Conservation (phyloP, 2,113 vertebrate species). For the Daphoenositta chrysoptera region DNA sequence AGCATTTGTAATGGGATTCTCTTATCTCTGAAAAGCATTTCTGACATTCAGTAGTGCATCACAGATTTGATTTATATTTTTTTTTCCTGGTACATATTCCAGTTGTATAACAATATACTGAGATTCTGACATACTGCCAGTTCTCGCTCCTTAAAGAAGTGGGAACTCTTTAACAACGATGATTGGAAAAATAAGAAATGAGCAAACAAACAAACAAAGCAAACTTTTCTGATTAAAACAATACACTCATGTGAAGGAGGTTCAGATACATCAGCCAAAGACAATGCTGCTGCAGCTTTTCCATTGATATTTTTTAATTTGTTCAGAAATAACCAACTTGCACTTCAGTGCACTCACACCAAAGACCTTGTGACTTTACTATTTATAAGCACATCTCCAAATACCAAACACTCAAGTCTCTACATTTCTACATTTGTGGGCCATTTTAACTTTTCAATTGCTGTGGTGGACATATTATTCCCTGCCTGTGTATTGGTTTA, state of each 20-base stretch:
- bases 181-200: neutral
- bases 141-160: constrained; percentile 2
- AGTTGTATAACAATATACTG: neutral
- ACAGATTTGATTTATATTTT: constrained; percentile 28
- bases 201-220: neutral
- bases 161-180: neutral
- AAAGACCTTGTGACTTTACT: neutral
- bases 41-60: constrained; percentile 25
- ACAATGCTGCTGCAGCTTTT: neutral
- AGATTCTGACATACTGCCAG: constrained; percentile 1
- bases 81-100: neutral
- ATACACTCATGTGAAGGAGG: neutral
- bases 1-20: constrained; percentile 39
- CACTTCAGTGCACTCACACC: neutral
- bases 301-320: neutral
- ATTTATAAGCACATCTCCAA: neutral
- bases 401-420: neutral
- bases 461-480: neutral
- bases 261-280: neutral
- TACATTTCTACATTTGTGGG: neutral
- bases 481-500: neutral
- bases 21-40: constrained; percentile 47
- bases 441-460: neutral
- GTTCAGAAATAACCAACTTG: neutral
- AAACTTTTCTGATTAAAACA: constrained; percentile 30